Conservation (phyloP, 2,113 vertebrate genomes). For the Menura novaehollandiae region DNA sequence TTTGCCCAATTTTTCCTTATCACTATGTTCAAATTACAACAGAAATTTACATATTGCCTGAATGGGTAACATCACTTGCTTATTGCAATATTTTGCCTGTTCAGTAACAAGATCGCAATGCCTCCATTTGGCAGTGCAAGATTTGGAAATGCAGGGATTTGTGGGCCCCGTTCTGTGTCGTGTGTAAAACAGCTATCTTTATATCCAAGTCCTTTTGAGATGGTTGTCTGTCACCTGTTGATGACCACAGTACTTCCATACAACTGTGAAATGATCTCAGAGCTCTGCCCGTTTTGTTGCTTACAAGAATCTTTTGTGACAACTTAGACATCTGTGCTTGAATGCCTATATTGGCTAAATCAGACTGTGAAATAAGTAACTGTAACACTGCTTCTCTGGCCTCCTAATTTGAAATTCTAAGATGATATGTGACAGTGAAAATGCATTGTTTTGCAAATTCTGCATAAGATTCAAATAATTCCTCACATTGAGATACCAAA, state of each 20-base stretch:
- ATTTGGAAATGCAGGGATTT: background rate
- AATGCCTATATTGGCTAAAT: background rate
- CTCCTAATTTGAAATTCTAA: background rate
- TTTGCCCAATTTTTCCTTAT: background rate
- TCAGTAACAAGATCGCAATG: background rate
- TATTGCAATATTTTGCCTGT: background rate
- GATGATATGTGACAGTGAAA: background rate
- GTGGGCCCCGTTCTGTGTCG: background rate
- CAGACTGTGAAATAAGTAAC: background rate
- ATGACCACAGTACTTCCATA: background rate
- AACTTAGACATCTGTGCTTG: background rate
- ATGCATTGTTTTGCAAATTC: background rate
- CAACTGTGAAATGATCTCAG: background rate
- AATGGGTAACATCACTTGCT: background rate
- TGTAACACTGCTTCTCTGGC: background rate
- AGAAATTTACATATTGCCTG: background rate
- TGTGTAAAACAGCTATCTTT: background rate
- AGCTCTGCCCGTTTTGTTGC: background rate
- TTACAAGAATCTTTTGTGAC: background rate
- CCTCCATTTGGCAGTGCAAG: background rate
- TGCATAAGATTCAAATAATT: background rate
- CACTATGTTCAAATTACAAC: background rate
- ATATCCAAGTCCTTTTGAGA: background rate
- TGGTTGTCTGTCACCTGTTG: background rate
- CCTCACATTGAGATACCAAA: background rate